These are phyloP conservation scores for Oppia nitens DNA, from an alignment of 1,140 invertebrate species.

Conservation along the genomic window DNA sequence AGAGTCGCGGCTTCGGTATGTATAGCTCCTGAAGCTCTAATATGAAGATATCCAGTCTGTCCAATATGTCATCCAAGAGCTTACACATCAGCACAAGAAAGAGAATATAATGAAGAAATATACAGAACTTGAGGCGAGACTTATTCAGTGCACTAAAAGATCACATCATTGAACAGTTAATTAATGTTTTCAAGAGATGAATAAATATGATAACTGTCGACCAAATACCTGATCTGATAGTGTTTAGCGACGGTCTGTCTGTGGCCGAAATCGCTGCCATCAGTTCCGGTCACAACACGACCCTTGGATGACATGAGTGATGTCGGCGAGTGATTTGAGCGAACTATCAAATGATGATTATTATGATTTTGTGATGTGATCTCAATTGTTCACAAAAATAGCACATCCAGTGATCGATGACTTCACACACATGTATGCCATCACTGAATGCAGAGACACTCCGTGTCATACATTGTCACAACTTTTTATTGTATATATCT, in stretches of 20 bases:
- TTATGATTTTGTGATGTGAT: too few species aligned
- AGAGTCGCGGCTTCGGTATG: constrained; percentile 71
- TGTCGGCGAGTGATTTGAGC: not conserved
- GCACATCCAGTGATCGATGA: too few species aligned
- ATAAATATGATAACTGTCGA: not conserved
- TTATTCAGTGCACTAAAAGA: constrained; percentile 66
- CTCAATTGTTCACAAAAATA: too few species aligned
- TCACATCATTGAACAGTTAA: not conserved
- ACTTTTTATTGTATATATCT: too few species aligned
- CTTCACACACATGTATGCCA: too few species aligned
- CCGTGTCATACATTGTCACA: too few species aligned
- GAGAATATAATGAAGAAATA: constrained; percentile 76
- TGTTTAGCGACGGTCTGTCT: constrained; percentile 21
- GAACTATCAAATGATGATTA: too few species aligned
- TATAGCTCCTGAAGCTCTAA: constrained; percentile 80
- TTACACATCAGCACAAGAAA: constrained; percentile 80
- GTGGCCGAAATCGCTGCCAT: constrained; percentile 23
- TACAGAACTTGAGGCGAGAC: constrained; percentile 72
- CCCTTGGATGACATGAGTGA: constrained; percentile 22
- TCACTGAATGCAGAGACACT: too few species aligned
- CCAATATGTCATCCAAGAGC: constrained; percentile 68
- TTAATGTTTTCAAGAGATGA: not conserved
- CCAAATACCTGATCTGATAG: constrained; percentile 21
- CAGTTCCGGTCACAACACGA: constrained; percentile 20
- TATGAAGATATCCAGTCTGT: constrained; percentile 79